Evolutionary conservation across 2,113 vertebrate genomes (phyloP), one percentile per base, ranked within the genome.

Genomic region (Lampris megalopsis): DNA sequence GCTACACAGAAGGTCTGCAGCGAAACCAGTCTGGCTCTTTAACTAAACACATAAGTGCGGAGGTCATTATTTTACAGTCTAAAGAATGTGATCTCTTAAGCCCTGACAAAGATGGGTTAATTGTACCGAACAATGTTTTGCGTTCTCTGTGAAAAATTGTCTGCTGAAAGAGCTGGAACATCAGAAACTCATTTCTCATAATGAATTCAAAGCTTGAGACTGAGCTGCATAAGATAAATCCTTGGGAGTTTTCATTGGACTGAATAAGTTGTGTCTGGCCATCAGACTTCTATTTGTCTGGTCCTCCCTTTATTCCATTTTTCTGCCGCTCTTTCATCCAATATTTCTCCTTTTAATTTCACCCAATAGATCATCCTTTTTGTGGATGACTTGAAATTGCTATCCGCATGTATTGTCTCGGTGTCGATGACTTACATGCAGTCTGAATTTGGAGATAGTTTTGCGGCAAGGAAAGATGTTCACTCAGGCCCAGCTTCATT

Each of bases 181-280:
- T 74, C 63, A 60, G 53, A 82, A 79, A 71, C 71, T 80, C 42
- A 75, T 68, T 85, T 86, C 70, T 71, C 6, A 72, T 49, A 5
- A 24, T 0, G 36, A 84, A 79, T 87, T 86, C 79, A 84, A 83
- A 89, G 79, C 65, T 24, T 59, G 63, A 37, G 64, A 50, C 52
- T 54, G 52, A 61, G 77, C 66, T 42, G 49, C n/a, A 54, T 1
- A 56, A 75, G 62, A 84, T 73, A 75, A 83, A 79, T 75, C 65
- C 62, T 57, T 60, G 70, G 67, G 80, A 88, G 70, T 82, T 79
- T 77, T 86, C 81, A 75, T 77, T 37, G 41, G 80, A 82, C 49
- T 70, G 80, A 85, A 80, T 71, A 48, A 24, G 47, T 45, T 68
- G 37, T 52, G 54, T 57, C 48, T 1, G 11, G 48, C 10, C 57